Conservation (phyloP, 2,888 invertebrate species). For the Orchestes rusci region DNA sequence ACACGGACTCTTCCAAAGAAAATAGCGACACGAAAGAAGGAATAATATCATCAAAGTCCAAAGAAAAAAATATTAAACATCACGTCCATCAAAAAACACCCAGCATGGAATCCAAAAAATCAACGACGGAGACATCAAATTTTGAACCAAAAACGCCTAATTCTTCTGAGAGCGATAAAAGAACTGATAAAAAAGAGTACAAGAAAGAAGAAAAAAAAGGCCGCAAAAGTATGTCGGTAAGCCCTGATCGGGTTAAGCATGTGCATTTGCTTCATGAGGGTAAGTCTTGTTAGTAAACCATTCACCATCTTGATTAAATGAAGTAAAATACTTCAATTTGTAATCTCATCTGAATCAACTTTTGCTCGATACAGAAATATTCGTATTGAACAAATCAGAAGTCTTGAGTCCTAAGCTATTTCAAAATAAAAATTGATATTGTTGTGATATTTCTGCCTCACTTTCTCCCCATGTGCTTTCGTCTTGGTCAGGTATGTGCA, state of each 20-base stretch:
- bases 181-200: constrained; percentile 21
- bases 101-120: constrained; percentile 36
- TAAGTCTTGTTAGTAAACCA: too few relatives aligned
- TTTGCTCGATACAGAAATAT: too few relatives aligned
- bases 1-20: constrained; percentile 10
- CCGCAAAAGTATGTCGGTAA: constrained; percentile 39
- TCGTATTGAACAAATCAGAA: too few relatives aligned
- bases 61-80: constrained; percentile 15
- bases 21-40: constrained; percentile 14
- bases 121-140: constrained; percentile 30
- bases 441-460: too few relatives aligned
- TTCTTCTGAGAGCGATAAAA: constrained; percentile 30
- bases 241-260: constrained; percentile 39
- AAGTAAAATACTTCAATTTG: too few relatives aligned
- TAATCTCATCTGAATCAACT: too few relatives aligned
- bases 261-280: constrained; percentile 39
- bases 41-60: constrained; percentile 12
- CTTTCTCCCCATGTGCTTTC: too few relatives aligned
- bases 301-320: too few relatives aligned
- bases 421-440: too few relatives aligned
- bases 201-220: constrained; percentile 27
- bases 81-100: constrained; percentile 41
- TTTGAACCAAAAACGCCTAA: constrained; percentile 36
- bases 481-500: too few relatives aligned
- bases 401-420: too few relatives aligned